Base-by-base conservation (phyloP, 2,888 invertebrate genomes). In the Drosophila antonietae region DNA sequence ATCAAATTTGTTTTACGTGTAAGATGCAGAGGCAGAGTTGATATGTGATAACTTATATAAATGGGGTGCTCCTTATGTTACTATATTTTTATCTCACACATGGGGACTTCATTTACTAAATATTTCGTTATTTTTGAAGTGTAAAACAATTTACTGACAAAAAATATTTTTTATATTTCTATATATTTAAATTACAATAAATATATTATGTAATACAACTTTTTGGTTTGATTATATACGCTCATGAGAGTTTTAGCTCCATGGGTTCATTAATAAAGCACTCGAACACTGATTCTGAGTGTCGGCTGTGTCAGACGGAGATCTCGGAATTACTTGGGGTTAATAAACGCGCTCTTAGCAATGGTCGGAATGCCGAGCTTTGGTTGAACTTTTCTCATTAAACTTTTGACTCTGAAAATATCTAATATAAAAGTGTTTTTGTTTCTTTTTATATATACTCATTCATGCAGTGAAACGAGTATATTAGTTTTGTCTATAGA, bases 311-410 rank as follows among this genome's bases (percentile, higher is more conserved):
- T n/a, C 39, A 39, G 49, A 15, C 14, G 28, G 39, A 66, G 59
- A 35, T 59, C 66, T 62, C 20, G 44, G 70, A 76, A 84, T 84
- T 52, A 67, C 73, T 79, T 68, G 71, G 70, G 82, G 76, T 72
- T 74, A 84, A 87, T 87, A 87, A 89, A 84, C 70, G 68, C 75
- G 20, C 23, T 44, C 44, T 20, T 14, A 44, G 76, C 73, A 78
- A 73, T 58, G 70, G 67, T 63, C 58, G 44, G 18, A 73, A 70
- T 67, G 33, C 46, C 18, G 58, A 41, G 15, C 41, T n/a, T 41
- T 41, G 63, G 9, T 51, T 52, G 69, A 87, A 87, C 76, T 89
- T 90, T 89, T 90, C 76, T 87, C 81, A 87, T 88, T 90, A 88
- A 89, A 88, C 84, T 87, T 88, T 79, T 70, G 58, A 49, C 57